Conservation (phyloP, 2,888 invertebrate species). For the Nematopogon swammerdamellus region DNA sequence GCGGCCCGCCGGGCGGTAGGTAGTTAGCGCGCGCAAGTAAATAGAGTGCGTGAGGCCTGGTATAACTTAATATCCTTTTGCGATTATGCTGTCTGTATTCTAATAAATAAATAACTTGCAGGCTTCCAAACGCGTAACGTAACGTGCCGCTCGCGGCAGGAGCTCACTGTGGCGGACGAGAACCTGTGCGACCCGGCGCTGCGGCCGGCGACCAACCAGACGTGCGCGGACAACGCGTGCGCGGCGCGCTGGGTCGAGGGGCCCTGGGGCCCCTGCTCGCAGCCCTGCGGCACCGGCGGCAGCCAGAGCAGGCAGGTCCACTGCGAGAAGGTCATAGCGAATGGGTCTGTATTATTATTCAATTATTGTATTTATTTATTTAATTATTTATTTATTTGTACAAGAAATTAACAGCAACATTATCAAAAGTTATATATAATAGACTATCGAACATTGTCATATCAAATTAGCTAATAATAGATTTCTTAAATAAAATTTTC, state of each 20-base stretch:
- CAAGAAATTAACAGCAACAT: not conserved
- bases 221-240: conserved; percentile 75
- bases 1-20: too few species aligned
- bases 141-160: conserved; percentile 73
- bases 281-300: conserved; percentile 77
- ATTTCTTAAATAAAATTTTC: too few species aligned
- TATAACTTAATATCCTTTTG: too few species aligned
- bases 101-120: too few species aligned
- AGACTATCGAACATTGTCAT: too few species aligned
- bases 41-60: too few species aligned
- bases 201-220: conserved; percentile 67
- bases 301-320: conserved; percentile 66
- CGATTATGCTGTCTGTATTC: too few species aligned
- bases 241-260: conserved; percentile 76
- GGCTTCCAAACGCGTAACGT: conserved; percentile 76
- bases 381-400: not conserved
- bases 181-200: conserved; percentile 74
- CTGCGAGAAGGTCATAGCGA: conserved; percentile 76
- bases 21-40: too few species aligned
- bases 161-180: conserved; percentile 67
- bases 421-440: not conserved
- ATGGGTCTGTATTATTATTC: conserved; percentile 56
- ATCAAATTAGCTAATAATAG: too few species aligned
- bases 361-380: too few species aligned
- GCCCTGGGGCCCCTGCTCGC: conserved; percentile 79